Evolutionary conservation across 2,888 invertebrate species (phyloP).

Genomic region (Lithophane leautieri): DNA sequence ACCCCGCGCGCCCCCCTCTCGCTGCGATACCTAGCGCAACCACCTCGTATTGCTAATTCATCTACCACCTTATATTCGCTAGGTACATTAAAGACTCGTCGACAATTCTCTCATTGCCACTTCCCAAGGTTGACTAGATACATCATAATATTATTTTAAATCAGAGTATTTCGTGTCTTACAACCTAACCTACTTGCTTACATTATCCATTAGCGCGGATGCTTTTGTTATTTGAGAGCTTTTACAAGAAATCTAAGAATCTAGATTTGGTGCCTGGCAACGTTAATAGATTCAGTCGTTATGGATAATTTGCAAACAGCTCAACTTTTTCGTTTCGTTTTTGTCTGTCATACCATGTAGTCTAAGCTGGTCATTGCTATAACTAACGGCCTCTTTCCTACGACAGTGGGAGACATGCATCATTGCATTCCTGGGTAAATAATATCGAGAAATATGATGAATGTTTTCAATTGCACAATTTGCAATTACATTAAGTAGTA

Average conservation of each 20-base stretch:
- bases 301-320: constrained; percentile 48
- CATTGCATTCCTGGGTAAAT: constrained; percentile 35
- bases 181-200: constrained; percentile 57
- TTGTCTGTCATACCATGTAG: constrained; percentile 40
- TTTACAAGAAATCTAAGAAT: constrained; percentile 49
- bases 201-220: constrained; percentile 43
- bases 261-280: constrained; percentile 35
- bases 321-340: constrained; percentile 39
- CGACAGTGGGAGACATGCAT: constrained; percentile 36
- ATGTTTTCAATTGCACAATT: constrained; percentile 7
- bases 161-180: constrained; percentile 59
- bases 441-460: constrained; percentile 25
- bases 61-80: constrained; percentile 78
- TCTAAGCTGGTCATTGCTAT: constrained; percentile 47
- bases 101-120: constrained; percentile 76
- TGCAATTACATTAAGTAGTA: constrained; percentile 9
- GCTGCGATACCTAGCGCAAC: constrained; percentile 82
- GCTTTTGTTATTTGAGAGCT: constrained; percentile 57
- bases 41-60: constrained; percentile 83
- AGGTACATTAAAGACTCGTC: constrained; percentile 72
- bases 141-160: constrained; percentile 71
- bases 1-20: constrained; percentile 64
- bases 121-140: constrained; percentile 74
- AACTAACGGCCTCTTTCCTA: constrained; percentile 29
- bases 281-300: constrained; percentile 36